A percentile compares a stretch with the other conserved stretches of the same genome.
Evolutionary conservation across 2,888 invertebrate species (phyloP).

Genomic region (Cistogaster globosa): DNA sequence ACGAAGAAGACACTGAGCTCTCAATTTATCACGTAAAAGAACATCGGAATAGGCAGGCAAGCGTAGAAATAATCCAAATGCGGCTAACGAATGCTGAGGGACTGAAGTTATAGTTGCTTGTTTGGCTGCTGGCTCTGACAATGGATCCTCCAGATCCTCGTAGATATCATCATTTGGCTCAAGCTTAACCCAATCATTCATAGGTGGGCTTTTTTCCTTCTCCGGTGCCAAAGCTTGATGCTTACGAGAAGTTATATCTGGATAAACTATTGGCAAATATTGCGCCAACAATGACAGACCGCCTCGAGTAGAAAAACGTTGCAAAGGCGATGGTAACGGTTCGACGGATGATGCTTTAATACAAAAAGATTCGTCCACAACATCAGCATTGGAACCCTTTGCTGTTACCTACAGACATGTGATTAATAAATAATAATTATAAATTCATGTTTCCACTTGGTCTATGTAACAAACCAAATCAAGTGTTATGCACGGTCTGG

Average conservation of each 20-base stretch:
- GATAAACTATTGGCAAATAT: slow-evolving; percentile 94
- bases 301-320: slow-evolving; percentile 94
- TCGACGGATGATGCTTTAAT: slow-evolving; percentile 80
- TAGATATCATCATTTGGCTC: slow-evolving; percentile 86
- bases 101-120: slow-evolving; percentile 86
- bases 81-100: slow-evolving; percentile 95
- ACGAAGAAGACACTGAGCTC: slow-evolving; percentile 93
- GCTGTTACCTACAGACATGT: slow-evolving; percentile 40
- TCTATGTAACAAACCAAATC: slow-evolving; percentile 76
- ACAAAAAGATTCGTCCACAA: slow-evolving; percentile 73
- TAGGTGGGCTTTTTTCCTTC: slow-evolving; percentile 82
- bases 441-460: background rate
- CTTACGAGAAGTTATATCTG: slow-evolving; percentile 87
- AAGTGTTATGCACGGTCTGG: slow-evolving; percentile 83
- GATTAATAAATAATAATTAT: background rate
- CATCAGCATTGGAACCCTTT: slow-evolving; percentile 71
- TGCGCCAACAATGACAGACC: slow-evolving; percentile 94
- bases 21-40: slow-evolving; percentile 90
- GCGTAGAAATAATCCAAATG: slow-evolving; percentile 94
- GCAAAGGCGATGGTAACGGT: slow-evolving; percentile 85
- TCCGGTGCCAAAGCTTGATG: slow-evolving; percentile 84
- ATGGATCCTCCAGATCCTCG: slow-evolving; percentile 85
- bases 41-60: slow-evolving; percentile 96
- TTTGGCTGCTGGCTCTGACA: slow-evolving; percentile 84
- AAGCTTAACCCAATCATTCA: slow-evolving; percentile 83